Conservation (phyloP, 1,140 invertebrate genomes). For the Pseudomyrmex sp. region DNA sequence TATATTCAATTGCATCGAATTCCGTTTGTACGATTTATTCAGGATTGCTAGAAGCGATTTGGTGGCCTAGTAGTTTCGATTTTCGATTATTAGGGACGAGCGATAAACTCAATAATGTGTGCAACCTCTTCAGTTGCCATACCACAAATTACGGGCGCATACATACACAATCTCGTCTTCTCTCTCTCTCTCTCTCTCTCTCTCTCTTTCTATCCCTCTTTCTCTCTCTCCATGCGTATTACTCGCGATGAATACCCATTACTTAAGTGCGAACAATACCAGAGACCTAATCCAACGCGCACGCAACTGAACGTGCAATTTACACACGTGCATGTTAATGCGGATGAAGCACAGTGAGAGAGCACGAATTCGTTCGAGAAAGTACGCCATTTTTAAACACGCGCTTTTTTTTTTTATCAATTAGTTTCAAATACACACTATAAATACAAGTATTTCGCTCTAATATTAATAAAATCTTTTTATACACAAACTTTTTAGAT, state of each 20-base stretch:
- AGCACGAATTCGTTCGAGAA: slow-evolving; percentile 46
- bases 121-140: slow-evolving; percentile 5
- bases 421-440: no score
- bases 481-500: background rate
- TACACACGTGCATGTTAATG: slow-evolving; percentile 46
- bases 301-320: slow-evolving; percentile 53
- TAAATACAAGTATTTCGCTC: no score
- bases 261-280: slow-evolving; percentile 57
- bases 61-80: slow-evolving; percentile 34
- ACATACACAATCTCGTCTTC: background rate
- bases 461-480: slow-evolving; percentile 7
- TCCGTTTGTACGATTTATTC: background rate
- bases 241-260: slow-evolving; percentile 59
- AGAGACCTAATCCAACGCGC: slow-evolving; percentile 51
- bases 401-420: slow-evolving; percentile 32
- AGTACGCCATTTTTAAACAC: background rate
- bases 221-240: slow-evolving; percentile 26
- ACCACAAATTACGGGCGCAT: slow-evolving; percentile 19
- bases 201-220: background rate
- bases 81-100: slow-evolving; percentile 40
- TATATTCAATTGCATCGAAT: slow-evolving; percentile 4
- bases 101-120: slow-evolving; percentile 36
- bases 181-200: slow-evolving; percentile 8
- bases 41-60: slow-evolving; percentile 27
- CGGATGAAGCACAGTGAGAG: slow-evolving; percentile 20